A percentile compares a stretch with the other conserved stretches of the same genome.
Evolutionary conservation across 2,797 vertebrate genomes (phyloP).

Genomic region (Coranthus polyacanthus): DNA sequence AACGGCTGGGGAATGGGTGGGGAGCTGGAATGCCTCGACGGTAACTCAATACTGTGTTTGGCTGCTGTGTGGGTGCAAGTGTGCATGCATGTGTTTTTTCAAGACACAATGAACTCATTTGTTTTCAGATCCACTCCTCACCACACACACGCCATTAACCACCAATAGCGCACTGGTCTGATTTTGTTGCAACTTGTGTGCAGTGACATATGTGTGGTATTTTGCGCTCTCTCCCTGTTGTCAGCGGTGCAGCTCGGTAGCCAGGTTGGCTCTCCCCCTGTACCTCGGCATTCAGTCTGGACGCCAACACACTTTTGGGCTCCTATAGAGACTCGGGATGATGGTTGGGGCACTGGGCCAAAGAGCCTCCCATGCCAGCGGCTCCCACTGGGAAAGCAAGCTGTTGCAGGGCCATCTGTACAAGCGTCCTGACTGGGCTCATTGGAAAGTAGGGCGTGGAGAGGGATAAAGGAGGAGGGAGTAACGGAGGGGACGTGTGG

Average conservation of each 20-base stretch:
- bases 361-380: conserved; percentile 67
- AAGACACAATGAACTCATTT: conserved; percentile 75
- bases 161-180: conserved; percentile 36
- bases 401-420: conserved; percentile 79
- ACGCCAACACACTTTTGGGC: conserved; percentile 70
- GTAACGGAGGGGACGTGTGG: conserved; percentile 13
- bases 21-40: conserved; percentile 63
- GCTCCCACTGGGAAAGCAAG: conserved; percentile 71
- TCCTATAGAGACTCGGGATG: conserved; percentile 67
- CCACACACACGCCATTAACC: conserved; percentile 42
- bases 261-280: conserved; percentile 58
- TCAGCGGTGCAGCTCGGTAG: conserved; percentile 49
- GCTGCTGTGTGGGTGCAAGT: conserved; percentile 75
- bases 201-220: conserved; percentile 67
- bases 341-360: conserved; percentile 64
- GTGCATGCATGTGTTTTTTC: conserved; percentile 73
- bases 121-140: conserved; percentile 61
- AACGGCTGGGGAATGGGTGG: conserved; percentile 56
- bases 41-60: conserved; percentile 74
- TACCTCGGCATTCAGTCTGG: conserved; percentile 57
- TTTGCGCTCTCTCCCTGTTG: conserved; percentile 48
- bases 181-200: conserved; percentile 41
- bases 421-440: conserved; percentile 55
- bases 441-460: conserved; percentile 57
- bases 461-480: conserved; percentile 36